phyloP scores from a whole-genome alignment of 2,797 vertebrate genomes.

The Halcyon badia region DNA sequence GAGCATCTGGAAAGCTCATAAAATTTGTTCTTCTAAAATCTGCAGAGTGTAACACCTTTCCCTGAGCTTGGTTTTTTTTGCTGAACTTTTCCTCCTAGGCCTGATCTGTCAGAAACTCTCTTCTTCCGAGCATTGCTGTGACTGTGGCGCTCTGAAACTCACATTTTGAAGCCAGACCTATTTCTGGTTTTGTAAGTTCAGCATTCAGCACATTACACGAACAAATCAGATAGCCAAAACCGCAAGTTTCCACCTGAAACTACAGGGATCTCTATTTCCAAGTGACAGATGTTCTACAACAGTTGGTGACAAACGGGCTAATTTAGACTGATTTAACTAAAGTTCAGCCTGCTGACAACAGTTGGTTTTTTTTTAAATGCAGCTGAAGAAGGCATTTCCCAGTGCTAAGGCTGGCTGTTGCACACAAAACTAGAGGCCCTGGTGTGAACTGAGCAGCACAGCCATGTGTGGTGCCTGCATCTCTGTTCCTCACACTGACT shows the following conservation, averaged over 20 bases:
- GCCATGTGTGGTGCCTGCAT: background rate
- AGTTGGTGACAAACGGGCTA: conserved; percentile 69
- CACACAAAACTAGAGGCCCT: conserved; percentile 10
- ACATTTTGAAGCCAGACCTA: background rate
- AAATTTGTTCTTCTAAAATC: conserved; percentile 11
- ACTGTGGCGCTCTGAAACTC: background rate
- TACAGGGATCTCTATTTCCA: conserved; percentile 52
- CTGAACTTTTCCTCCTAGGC: background rate
- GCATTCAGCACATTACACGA: conserved; percentile 26
- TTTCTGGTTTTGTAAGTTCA: background rate
- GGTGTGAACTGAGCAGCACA: background rate
- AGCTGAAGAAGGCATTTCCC: conserved; percentile 39
- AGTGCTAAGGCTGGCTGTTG: background rate
- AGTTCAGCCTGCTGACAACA: conserved; percentile 64
- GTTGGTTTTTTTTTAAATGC: background rate
- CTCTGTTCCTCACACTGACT: background rate
- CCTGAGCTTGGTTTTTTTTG: background rate
- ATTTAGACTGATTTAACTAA: conserved; percentile 73
- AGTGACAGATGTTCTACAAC: conserved; percentile 73
- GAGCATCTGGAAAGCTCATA: conserved; percentile 20
- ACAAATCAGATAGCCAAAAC: conserved; percentile 26
- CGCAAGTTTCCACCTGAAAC: conserved; percentile 60
- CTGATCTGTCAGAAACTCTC: background rate
- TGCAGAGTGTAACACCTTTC: background rate
- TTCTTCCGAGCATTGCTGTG: background rate